Evolutionary conservation across 1,140 invertebrate species (phyloP), one percentile per base, ranked within the genome.

Genomic region (Drosophila parvula): DNA sequence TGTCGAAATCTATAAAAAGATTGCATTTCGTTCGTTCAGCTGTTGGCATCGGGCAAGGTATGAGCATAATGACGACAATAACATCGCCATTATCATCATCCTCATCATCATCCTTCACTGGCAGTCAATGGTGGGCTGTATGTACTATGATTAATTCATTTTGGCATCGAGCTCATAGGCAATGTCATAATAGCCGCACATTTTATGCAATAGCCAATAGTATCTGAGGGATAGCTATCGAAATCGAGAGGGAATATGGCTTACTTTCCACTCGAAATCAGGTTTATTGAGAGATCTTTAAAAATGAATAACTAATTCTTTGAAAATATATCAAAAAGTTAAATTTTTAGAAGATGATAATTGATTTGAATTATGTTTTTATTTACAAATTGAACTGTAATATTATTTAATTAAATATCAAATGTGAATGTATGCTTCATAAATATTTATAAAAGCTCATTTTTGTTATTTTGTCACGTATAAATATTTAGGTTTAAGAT

Each of bases 1-100:
- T 90, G 86, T 80, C 74, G 86, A 86, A 88, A 90, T 90, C 86
- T 90, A 90, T 83, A 90, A 90, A 90, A 90, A 90, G 86, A 90
- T 90, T 90, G 77, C 79, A 90, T 88, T 77, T 78, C 76, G 78
- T 70, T 75, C 70, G 55, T 89, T 89, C 84, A 88, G 83, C 83
- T 88, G 82, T 88, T 86, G 75, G 70, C 65, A 76, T 88, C 71
- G 60, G 51, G 57, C 74, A 58, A 83, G 83, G 79, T 88, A 86
- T 77, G 77, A 79, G 67, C 84, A 83, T 89, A 83, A 86, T 86
- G 80, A 89, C 77, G 84, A 83, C 80, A 81, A 79, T 69, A 85
- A 38, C 55, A 79, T 47, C 60, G 73, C 41, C 22, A 74, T 50
- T 43, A 65, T 48, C 45, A 78, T 51, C 27, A 62, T 40, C 41